These are phyloP conservation scores for Amblyornis subalaris DNA, from an alignment of 2,113 vertebrate species.

Conservation along the genomic window DNA sequence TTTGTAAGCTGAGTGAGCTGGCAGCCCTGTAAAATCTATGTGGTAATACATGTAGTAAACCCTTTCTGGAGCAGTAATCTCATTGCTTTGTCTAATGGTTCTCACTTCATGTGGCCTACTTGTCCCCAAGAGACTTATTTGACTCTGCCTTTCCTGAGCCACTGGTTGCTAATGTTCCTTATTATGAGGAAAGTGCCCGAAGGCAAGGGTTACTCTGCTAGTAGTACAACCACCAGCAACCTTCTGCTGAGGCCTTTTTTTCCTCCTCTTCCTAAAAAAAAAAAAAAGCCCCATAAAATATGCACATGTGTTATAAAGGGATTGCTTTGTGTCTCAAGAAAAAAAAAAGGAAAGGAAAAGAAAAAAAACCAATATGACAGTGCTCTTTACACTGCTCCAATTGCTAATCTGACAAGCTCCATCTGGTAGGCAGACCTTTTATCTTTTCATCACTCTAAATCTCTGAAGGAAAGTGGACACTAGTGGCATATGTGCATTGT, in stretches of 20 bases:
- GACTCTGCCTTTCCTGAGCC: constrained; percentile 74
- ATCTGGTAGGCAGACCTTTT: constrained; percentile 75
- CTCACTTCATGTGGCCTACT: constrained; percentile 76
- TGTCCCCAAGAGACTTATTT: constrained; percentile 72
- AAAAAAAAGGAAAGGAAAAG: not conserved
- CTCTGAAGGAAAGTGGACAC: constrained; percentile 73
- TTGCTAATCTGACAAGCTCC: constrained; percentile 80
- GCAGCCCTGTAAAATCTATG: constrained; percentile 76
- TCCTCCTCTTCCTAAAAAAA: not conserved
- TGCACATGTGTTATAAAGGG: constrained; percentile 68
- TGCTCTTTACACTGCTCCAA: constrained; percentile 64
- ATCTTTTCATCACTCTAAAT: constrained; percentile 70
- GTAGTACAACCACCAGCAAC: constrained; percentile 62
- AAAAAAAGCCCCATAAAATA: constrained; percentile 61
- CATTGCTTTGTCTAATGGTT: constrained; percentile 86
- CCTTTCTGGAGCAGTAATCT: constrained; percentile 80
- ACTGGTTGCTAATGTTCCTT: constrained; percentile 87
- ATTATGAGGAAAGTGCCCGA: constrained; percentile 66
- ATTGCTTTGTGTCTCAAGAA: constrained; percentile 63
- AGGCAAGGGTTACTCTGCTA: constrained; percentile 63
- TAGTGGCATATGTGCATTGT: constrained; percentile 67
- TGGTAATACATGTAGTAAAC: constrained; percentile 78
- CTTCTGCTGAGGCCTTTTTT: constrained; percentile 69
- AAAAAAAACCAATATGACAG: constrained; percentile 25
- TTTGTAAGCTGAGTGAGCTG: constrained; percentile 81